Evolutionary conservation across 2,888 invertebrate genomes (phyloP).

Genomic region (Hemicrepidius hirtus): DNA sequence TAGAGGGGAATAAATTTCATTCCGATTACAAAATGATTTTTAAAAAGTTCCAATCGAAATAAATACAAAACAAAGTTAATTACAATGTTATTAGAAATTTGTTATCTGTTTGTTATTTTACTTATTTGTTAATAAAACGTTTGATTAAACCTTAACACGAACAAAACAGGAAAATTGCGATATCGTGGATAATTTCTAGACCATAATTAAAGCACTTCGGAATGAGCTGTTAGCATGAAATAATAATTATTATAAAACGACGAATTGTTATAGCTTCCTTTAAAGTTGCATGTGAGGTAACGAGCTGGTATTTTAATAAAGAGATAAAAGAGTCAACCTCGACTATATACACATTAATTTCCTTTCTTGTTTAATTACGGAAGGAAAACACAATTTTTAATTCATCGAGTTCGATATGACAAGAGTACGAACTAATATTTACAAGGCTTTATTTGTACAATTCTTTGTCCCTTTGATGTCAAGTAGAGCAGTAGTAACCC

Average conservation of each 20-base stretch:
- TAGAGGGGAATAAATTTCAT: constrained; percentile 43
- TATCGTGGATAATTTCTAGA: constrained; percentile 10
- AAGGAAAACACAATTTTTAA: constrained; percentile 47
- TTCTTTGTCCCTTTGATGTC: constrained; percentile 68
- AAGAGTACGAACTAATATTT: constrained; percentile 63
- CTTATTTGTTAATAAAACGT: neutral
- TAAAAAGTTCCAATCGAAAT: neutral
- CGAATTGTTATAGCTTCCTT: constrained; percentile 30
- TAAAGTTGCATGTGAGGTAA: constrained; percentile 15
- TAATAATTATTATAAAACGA: constrained; percentile 27
- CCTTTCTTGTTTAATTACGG: constrained; percentile 43
- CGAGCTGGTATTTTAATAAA: constrained; percentile 33
- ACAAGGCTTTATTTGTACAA: constrained; percentile 65
- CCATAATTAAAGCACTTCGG: neutral
- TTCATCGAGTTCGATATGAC: constrained; percentile 31
- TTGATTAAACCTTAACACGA: neutral
- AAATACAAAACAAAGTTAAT: too few species aligned
- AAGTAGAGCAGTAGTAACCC: constrained; percentile 63
- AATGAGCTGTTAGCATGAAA: constrained; percentile 19
- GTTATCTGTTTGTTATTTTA: constrained; percentile 21
- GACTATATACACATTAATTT: constrained; percentile 18
- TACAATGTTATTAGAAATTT: constrained; percentile 35
- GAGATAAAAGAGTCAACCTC: constrained; percentile 7
- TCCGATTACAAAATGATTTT: constrained; percentile 37
- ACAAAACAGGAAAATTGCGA: constrained; percentile 1